Percentiles rank a stretch among this genome's conserved stretches.
Conservation (phyloP, 2,797 vertebrate genomes). For the Phoebastria nigripes region DNA sequence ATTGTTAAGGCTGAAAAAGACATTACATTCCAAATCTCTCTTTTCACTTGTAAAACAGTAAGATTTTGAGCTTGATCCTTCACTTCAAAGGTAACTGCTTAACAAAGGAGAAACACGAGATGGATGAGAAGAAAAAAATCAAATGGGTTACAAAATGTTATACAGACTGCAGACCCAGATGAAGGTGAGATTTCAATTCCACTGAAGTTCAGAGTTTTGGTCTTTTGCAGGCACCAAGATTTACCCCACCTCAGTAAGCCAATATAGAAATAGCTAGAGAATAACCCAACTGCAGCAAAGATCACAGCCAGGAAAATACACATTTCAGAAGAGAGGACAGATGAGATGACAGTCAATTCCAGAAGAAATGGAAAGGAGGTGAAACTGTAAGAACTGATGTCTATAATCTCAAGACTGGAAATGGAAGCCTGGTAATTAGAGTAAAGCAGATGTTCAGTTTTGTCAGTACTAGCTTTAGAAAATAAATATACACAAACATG, state of each 20-base stretch:
- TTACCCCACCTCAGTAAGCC: not conserved
- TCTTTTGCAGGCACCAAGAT: not conserved
- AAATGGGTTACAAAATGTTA: not conserved
- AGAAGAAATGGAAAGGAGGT: not conserved
- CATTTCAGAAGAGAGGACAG: not conserved
- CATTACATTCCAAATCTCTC: slow-evolving; percentile 49
- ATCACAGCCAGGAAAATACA: not conserved
- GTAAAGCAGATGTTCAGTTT: not conserved
- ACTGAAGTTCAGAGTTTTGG: not conserved
- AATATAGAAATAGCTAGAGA: not conserved
- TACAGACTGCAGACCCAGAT: not conserved
- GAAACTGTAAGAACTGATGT: not conserved
- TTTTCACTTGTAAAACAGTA: slow-evolving; percentile 49
- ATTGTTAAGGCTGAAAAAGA: slow-evolving; percentile 66
- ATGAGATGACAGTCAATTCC: not conserved
- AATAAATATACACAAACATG: not conserved
- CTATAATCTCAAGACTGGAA: not conserved
- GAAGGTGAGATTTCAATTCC: not conserved
- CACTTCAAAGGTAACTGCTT: slow-evolving; percentile 38
- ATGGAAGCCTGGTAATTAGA: not conserved
- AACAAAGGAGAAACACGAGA: not conserved
- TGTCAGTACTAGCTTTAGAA: not conserved
- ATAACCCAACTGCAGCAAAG: not conserved
- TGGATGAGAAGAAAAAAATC: not conserved
- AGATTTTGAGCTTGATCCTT: slow-evolving; percentile 51